Evolutionary conservation across 2,113 vertebrate species (phyloP), one percentile per base, ranked within the genome.

Genomic region (Mastomys coucha): DNA sequence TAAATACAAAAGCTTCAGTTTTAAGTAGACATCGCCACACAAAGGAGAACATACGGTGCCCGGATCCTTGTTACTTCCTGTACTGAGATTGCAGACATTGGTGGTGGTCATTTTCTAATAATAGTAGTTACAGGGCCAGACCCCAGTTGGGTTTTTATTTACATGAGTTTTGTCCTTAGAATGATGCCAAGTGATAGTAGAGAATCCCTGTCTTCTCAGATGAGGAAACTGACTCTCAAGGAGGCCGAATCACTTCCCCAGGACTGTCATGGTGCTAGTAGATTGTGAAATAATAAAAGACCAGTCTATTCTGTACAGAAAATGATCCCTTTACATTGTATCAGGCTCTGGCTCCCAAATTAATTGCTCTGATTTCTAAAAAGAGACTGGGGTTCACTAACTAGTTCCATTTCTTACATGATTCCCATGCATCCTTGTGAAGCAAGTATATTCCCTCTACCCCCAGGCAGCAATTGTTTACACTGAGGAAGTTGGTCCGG

Each of bases 1-100:
- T 91, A 92, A 78, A 42, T 76, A 20, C 65, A 58, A 93, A 87
- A 26, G 76, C 17, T 91, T 94, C 75, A 91, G 36, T 86, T 93
- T 89, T 87, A 88, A 93, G 36, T 60, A 75, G 70, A 53, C 16
- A 75, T 90, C 36, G 24, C 45, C 60, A 63, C 13, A 28, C 77
- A 78, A 42, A 84, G 5, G 51, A 39, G 31, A 13, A 56, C 76
- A 53, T 76, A 12, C 45, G 73, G 9, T 85, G 26, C 22, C 49
- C 80, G 45, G 36, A 85, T 67, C 67, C 51, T 81, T 78, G 58
- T 39, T 73, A 36, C n/a, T 96, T 97, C 45, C 31, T 56, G 6
- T 49, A 78, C 42, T 69, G 76, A 86, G 51, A 51, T 76, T 81
- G 9, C 12, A 72, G 72, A 28, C 6, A 36, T 60, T 85, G 6